These are phyloP conservation scores for Hormaphis cornu DNA, from an alignment of 1,140 invertebrate genomes.

Conservation along the genomic window DNA sequence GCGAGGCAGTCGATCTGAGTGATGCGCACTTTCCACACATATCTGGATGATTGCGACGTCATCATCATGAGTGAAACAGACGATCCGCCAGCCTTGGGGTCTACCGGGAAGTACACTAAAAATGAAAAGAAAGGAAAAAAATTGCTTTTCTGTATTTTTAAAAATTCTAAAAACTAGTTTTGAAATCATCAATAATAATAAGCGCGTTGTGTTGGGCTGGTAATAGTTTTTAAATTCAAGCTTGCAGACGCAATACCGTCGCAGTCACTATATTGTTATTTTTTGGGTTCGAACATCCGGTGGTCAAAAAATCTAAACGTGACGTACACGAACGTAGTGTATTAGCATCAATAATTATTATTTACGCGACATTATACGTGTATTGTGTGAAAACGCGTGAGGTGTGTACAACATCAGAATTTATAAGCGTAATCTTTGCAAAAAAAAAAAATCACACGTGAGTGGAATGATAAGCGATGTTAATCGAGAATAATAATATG, in stretches of 20 bases:
- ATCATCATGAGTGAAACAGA: slow-evolving; percentile 38
- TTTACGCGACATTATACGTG: too few relatives aligned
- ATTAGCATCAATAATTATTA: too few relatives aligned
- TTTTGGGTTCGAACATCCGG: too few relatives aligned
- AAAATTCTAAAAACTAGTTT: background rate
- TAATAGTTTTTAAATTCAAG: too few relatives aligned
- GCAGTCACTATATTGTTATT: too few relatives aligned
- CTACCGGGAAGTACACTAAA: slow-evolving; percentile 37
- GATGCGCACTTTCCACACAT: slow-evolving; percentile 37
- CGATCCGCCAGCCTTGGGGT: slow-evolving; percentile 31
- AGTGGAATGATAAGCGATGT: background rate
- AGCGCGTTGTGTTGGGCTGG: too few relatives aligned
- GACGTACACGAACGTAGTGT: too few relatives aligned
- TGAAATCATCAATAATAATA: too few relatives aligned
- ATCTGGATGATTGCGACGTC: slow-evolving; percentile 36
- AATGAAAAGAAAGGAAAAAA: background rate
- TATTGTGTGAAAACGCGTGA: background rate
- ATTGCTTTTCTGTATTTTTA: background rate
- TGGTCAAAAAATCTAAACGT: too few relatives aligned
- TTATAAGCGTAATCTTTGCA: too few relatives aligned
- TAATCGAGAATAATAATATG: too few relatives aligned
- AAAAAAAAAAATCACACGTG: background rate
- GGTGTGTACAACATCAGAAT: background rate
- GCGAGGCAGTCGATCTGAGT: slow-evolving; percentile 38
- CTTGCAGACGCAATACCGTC: too few relatives aligned